Evolutionary conservation across 2,113 vertebrate genomes (phyloP).

Genomic region (Onychostruthus taczanowskii): DNA sequence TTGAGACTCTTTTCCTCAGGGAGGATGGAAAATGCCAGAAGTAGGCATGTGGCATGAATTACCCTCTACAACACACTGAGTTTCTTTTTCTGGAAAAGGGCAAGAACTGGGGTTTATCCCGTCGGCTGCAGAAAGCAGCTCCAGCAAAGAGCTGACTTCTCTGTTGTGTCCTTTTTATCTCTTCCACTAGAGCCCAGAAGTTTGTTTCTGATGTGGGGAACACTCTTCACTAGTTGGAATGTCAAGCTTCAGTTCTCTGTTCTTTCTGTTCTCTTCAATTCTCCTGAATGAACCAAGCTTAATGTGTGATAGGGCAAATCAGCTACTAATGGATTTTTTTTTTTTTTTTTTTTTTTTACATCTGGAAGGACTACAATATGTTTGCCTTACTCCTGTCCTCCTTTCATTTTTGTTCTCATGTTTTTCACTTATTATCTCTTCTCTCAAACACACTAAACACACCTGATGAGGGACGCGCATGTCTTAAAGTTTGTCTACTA

Average conservation of each 20-base stretch:
- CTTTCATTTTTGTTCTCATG: neutral
- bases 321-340: neutral
- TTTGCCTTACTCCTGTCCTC: neutral
- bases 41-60: neutral
- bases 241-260: neutral
- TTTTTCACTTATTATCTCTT: neutral
- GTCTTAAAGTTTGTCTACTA: neutral
- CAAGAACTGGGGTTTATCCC: neutral
- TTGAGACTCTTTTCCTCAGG: neutral
- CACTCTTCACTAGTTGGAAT: neutral
- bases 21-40: neutral
- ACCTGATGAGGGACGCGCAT: neutral
- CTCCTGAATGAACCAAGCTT: neutral
- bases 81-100: neutral
- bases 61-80: neutral
- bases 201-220: neutral
- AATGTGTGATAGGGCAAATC: neutral
- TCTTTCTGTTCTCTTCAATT: neutral
- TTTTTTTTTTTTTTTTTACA: neutral
- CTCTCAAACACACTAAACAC: neutral
- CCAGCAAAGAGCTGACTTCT: neutral
- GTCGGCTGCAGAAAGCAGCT: neutral
- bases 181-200: neutral
- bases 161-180: neutral
- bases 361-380: neutral